Evolutionary conservation across 2,888 invertebrate species (phyloP), one percentile per base, ranked within the genome.

Genomic region (Lasioglossum leucozonium): DNA sequence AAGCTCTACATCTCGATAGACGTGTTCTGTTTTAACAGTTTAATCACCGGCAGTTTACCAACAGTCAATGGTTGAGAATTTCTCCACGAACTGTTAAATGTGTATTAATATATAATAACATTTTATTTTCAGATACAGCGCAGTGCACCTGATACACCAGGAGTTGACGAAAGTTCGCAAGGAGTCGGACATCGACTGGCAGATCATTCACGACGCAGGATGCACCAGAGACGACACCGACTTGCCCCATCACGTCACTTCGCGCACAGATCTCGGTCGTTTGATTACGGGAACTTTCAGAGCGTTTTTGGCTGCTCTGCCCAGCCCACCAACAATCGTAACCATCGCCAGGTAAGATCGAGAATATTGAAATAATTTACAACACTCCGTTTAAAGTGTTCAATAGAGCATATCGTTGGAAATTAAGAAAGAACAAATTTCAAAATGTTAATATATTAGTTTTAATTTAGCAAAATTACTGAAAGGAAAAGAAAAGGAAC

Each of bases 221-320:
- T 98, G 98, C 93, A 99, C 99, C 0, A 97, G 97, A 85, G 98
- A 99, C 93, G 97, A 98, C 91, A 97, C 97, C 10, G 98, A 98
- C 37, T 95, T 99, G 78, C 99, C 99, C 0, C 97, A 98, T 95
- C 98, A 99, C 93, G 96, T 98, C 37, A 97, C 98, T 87, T 96
- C 96, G 0, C 95, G 96, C 22, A 96, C 96, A 71, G 97, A 98
- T 94, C 96, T 99, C 75, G 95, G 95, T 62, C 95, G 95, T 30
- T 95, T 97, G 94, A 95, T 98, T 85, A 95, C 95, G 22, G 92
- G 95, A 82, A 95, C 96, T 16, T 96, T 98, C 92, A 95, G 96
- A 92, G 95, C 95, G 30, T 95, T 98, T 92, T 94, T 98, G 89
- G 94, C 96, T 77, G 93, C 95, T 76, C 92, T 97, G n/a, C 96